phyloP scores from a whole-genome alignment of 2,888 invertebrate genomes.

The Tipula lateralis region DNA sequence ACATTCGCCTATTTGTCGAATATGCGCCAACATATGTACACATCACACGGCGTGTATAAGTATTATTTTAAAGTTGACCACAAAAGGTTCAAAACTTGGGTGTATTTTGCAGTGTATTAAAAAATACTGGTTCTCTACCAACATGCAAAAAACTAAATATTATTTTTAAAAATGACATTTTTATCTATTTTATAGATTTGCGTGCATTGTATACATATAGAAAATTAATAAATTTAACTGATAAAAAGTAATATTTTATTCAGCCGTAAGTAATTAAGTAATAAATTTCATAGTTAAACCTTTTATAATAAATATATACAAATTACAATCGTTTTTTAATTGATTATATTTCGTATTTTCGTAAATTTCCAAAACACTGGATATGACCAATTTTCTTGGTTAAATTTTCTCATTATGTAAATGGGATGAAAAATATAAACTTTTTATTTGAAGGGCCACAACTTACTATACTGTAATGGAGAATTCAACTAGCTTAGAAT shows the following conservation, averaged over 20 bases:
- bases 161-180: background rate
- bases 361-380: background rate
- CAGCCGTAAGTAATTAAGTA: background rate
- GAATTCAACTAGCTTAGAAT: slow-evolving; percentile 38
- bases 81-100: too few species aligned
- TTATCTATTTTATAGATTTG: background rate
- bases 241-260: background rate
- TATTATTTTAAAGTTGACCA: too few species aligned
- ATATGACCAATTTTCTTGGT: background rate
- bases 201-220: background rate
- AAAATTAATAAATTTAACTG: background rate
- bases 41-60: too few species aligned
- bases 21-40: too few species aligned
- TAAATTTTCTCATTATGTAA: background rate
- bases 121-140: too few species aligned
- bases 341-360: background rate
- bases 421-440: background rate
- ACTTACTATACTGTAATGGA: background rate
- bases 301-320: background rate
- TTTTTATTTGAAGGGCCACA: background rate
- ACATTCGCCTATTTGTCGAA: too few species aligned
- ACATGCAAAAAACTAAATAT: background rate
- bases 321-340: background rate
- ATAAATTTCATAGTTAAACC: background rate
- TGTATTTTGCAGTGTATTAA: too few species aligned